Base-by-base conservation (phyloP, 2,888 invertebrate species). In the Phaonia tiefii region DNA sequence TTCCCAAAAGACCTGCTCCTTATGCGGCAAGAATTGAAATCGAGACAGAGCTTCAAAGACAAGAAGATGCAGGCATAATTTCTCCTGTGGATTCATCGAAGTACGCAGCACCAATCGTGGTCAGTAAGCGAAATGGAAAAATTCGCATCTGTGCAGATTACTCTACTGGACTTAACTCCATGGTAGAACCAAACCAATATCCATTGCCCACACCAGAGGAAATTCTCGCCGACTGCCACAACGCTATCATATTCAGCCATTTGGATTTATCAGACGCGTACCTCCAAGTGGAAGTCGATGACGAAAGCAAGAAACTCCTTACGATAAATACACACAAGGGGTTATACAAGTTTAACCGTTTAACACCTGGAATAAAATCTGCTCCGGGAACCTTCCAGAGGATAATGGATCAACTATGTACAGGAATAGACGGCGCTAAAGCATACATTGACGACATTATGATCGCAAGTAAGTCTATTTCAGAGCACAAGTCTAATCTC, bases 111-210 rank as follows among this genome's bases (percentile, higher is more conserved):
- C 80, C 83, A 20, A 83, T 84, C 1, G 84, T 83, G 1, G 54
- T 78, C 13, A 60, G 67, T 10, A 63, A 13, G 51, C 42, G 79
- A 17, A 85, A 82, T 65, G 83, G 82, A 0, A 65, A 65, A 31
- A 83, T 84, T 8, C 22, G 82, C 11, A 83, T 85, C 17, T 86
- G 83, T 70, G 83, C 74, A 1, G 83, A 84, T 69, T 85, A 81
- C n/a, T 84, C 83, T 20, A 83, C 84, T 8, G 83, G 83, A 37
- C 60, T 85, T 0, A 84, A 82, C 44, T 37, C 66, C 10, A 72
- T 76, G 2, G 26, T 84, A 2, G 81, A 84, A 72, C 31, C 83
- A n/a, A 79, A 86, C 46, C 71, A 81, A 25, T 84, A 76, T 67
- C 83, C 83, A n/a, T 22, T 75, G 8, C 83, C n/a, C n/a, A n/a